Conservation (phyloP, 2,797 vertebrate species). For the Fistularia tabacaria region DNA sequence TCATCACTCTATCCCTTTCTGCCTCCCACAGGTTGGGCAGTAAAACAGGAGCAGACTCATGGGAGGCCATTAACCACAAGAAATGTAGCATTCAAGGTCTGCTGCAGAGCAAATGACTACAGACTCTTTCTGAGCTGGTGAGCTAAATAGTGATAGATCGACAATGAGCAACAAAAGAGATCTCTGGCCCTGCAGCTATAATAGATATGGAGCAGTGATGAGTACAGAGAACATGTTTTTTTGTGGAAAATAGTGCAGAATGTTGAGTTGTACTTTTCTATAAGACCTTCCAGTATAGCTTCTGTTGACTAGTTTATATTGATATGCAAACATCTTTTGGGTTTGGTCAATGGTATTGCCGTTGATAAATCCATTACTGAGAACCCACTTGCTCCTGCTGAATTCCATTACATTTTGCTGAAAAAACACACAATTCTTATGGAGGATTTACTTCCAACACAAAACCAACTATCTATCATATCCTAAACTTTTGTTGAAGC, state of each 20-base stretch:
- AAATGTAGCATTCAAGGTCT: conserved; percentile 36
- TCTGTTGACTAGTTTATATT: not conserved
- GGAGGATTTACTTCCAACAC: not conserved
- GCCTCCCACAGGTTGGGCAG: conserved; percentile 52
- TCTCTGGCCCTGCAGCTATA: conserved; percentile 12
- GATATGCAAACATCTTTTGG: not conserved
- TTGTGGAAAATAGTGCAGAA: too few relatives aligned
- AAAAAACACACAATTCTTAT: not conserved
- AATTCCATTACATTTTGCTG: not conserved
- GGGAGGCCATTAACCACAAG: conserved; percentile 66
- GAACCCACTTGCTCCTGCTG: too few relatives aligned
- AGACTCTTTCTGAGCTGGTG: conserved; percentile 28
- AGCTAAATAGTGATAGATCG: conserved; percentile 24
- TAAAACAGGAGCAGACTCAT: conserved; percentile 62
- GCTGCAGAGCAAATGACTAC: conserved; percentile 38
- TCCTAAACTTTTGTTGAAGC: too few relatives aligned
- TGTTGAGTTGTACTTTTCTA: too few relatives aligned
- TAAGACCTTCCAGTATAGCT: not conserved
- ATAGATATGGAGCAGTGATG: not conserved
- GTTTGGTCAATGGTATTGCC: too few relatives aligned
- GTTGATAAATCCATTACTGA: too few relatives aligned
- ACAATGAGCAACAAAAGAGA: conserved; percentile 15
- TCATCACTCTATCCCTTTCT: conserved; percentile 43
- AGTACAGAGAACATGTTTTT: not conserved
- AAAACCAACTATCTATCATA: not conserved